Conservation (phyloP, 2,888 invertebrate species). For the Volucella inanis region DNA sequence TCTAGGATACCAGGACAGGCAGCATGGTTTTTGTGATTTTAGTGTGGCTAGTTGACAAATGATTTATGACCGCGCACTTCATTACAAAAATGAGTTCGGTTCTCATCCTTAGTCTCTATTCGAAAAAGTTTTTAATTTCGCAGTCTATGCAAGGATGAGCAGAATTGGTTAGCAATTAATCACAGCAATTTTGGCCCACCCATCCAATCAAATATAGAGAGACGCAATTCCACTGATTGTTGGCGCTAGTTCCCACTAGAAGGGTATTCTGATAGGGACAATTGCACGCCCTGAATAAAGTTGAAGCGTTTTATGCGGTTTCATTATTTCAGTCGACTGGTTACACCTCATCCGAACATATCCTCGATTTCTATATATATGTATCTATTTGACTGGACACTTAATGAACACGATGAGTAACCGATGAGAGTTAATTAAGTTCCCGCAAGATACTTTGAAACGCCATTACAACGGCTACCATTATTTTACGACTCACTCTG, state of each 20-base stretch:
- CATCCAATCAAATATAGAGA: not conserved
- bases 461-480: not conserved
- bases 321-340: not conserved
- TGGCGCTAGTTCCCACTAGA: not conserved
- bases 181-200: not conserved
- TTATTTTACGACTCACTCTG: not conserved
- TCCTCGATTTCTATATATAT: not conserved
- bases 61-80: slow-evolving; percentile 39
- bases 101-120: not conserved
- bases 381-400: not conserved
- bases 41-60: slow-evolving; percentile 12
- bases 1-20: not conserved
- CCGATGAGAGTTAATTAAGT: slow-evolving; percentile 42
- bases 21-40: not conserved
- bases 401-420: slow-evolving; percentile 6
- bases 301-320: slow-evolving; percentile 3
- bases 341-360: not conserved
- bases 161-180: slow-evolving; percentile 13
- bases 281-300: not conserved
- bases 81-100: not conserved
- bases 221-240: slow-evolving; percentile 10
- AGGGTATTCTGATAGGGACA: not conserved
- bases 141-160: slow-evolving; percentile 1
- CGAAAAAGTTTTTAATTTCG: not conserved
- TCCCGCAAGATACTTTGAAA: slow-evolving; percentile 11